Base-by-base conservation (phyloP, 2,888 invertebrate genomes). In the Xanthorhoe designata region DNA sequence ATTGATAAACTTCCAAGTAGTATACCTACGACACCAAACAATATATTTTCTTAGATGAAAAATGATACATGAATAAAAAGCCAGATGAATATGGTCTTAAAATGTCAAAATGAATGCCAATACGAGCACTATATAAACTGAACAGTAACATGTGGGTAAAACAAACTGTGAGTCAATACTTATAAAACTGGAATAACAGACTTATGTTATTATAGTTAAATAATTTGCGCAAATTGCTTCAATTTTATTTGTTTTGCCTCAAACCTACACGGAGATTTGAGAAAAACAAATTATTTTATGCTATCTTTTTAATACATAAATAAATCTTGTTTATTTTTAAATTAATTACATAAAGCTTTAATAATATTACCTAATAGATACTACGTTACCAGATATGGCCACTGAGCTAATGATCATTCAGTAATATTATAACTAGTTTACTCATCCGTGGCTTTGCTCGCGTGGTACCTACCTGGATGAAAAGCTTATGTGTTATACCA, bases 151-250 rank as follows among this genome's bases (percentile, higher is more conserved):
- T 15, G 15, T 38, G 49, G 55, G 50, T 69, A 65, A 73, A 75
- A 70, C 68, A 65, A 61, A 54, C 58, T 57, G 57, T 57, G 49
- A 56, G 54, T 68, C 50, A 45, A 68, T 68, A n/a, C n/a, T n/a
- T n/a, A 64, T 68, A 61, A 24, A 24, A 66, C 58, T 54, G 58
- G 64, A 62, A 56, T 61, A 52, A 72, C 64, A 73, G 69, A 15
- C 38, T 1, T 35, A 35, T 6, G 13, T n/a, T n/a, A n/a, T n/a
- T 73, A 74, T 72, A 69, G 64, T 64, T 64, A 59, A 24, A 65
- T 55, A 69, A 65, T 64, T 53, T 49, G 53, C 53, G 42, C 35
- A 60, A 65, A 74, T 74, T 73, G 70, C 69, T 61, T 68, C 71
- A 69, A 73, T 68, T 66, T 63, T 65, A 64, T 66, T 69, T 68